These are phyloP conservation scores for Hydropsyche betteni DNA, from an alignment of 2,888 invertebrate species.

Conservation along the genomic window DNA sequence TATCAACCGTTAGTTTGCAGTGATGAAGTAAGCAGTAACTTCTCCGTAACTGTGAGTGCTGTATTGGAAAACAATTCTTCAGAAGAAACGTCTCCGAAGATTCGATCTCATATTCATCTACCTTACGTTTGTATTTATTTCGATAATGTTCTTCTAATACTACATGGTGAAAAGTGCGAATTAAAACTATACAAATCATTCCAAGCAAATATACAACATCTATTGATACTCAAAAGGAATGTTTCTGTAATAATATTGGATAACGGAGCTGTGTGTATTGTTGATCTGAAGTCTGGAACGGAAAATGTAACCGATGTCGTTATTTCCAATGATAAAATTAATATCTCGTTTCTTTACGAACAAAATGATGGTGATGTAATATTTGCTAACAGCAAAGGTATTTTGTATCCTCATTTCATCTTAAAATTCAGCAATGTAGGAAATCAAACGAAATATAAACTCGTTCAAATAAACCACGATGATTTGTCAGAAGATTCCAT, in stretches of 20 bases:
- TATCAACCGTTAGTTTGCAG: constrained; percentile 44
- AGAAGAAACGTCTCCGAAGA: constrained; percentile 24
- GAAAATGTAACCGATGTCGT: constrained; percentile 7
- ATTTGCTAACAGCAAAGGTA: constrained; percentile 35
- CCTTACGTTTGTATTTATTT: constrained; percentile 48
- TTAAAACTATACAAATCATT: constrained; percentile 47
- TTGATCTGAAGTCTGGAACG: constrained; percentile 36
- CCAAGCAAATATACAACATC: constrained; percentile 40
- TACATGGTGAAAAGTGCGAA: constrained; percentile 41
- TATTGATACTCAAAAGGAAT: constrained; percentile 37
- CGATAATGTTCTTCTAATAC: constrained; percentile 42
- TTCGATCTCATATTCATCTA: constrained; percentile 25
- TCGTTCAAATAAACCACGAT: constrained; percentile 37
- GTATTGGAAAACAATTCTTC: constrained; percentile 37
- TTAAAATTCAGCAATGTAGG: constrained; percentile 8
- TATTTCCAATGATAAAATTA: constrained; percentile 38
- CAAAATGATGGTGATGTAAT: constrained; percentile 35
- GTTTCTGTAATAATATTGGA: constrained; percentile 37
- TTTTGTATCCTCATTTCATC: not conserved
- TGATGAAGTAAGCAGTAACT: constrained; percentile 46
- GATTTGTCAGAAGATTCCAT: constrained; percentile 33
- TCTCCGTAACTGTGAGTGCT: constrained; percentile 45
- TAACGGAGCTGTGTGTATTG: constrained; percentile 33
- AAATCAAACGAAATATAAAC: not conserved
- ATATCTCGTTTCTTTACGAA: constrained; percentile 37